Percentiles rank a stretch among this genome's conserved stretches.
Conservation (phyloP, 2,113 vertebrate genomes). For the Gopherus evgoodei region DNA sequence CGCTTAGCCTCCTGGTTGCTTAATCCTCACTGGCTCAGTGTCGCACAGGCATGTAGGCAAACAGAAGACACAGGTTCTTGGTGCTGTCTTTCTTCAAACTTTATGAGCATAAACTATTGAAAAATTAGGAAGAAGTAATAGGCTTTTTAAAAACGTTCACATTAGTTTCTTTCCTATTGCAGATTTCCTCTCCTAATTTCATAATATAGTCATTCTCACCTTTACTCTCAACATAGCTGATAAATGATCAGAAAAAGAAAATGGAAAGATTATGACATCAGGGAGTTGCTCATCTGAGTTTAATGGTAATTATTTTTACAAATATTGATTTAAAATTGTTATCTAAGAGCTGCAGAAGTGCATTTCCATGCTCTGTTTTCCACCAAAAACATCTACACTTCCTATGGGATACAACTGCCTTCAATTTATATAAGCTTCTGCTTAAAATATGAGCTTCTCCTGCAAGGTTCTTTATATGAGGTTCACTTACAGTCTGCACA, state of each 20-base stretch:
- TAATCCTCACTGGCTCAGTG: no score
- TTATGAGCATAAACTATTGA: neutral
- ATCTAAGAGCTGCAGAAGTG: neutral
- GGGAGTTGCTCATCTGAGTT: conserved; percentile 16
- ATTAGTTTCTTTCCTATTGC: neutral
- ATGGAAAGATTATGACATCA: neutral
- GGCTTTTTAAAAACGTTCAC: neutral
- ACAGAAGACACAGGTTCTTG: neutral
- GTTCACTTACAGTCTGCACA: neutral
- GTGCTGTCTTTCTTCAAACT: neutral
- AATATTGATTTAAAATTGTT: conserved; percentile 23
- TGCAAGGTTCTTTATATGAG: neutral
- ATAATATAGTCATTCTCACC: neutral
- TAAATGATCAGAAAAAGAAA: conserved; percentile 36
- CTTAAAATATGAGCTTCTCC: neutral
- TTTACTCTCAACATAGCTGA: neutral
- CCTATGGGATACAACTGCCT: conserved; percentile 5
- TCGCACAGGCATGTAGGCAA: neutral
- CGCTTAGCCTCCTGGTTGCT: no score
- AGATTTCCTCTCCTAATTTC: neutral
- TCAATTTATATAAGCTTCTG: neutral
- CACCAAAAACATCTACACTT: conserved; percentile 10
- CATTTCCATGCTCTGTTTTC: neutral
- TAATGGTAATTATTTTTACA: conserved; percentile 24
- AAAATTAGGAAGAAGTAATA: neutral